Conservation (phyloP, 2,113 vertebrate genomes). For the Aspidoscelis tigris region DNA sequence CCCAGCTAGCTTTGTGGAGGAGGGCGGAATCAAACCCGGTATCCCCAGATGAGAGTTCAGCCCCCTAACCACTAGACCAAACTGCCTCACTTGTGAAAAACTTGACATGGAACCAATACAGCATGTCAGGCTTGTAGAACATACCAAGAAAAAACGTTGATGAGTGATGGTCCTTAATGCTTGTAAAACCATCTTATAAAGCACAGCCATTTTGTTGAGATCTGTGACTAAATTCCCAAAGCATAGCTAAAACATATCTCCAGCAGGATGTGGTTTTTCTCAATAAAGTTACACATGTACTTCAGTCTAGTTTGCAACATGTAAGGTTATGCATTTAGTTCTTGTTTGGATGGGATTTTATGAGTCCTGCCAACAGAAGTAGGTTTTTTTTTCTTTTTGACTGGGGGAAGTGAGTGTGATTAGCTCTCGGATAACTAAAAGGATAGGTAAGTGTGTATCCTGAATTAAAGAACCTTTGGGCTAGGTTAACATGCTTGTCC, state of each 20-base stretch:
- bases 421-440: not conserved
- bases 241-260: not conserved
- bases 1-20: no score
- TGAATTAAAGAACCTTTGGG: not conserved
- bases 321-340: not conserved
- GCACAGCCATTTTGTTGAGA: not conserved
- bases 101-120: not conserved
- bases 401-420: not conserved
- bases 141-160: not conserved
- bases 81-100: not conserved
- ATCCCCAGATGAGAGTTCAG: no score
- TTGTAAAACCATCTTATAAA: not conserved
- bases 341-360: not conserved
- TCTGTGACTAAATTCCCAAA: not conserved
- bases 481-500: not conserved
- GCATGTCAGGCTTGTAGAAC: not conserved
- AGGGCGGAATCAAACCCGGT: no score
- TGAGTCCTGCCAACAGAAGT: not conserved
- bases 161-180: not conserved
- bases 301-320: not conserved
- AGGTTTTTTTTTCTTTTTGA: not conserved
- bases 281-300: not conserved
- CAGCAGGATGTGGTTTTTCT: not conserved
- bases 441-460: not conserved
- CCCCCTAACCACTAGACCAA: no score